Base-by-base conservation (phyloP, 2,113 vertebrate genomes). In the Jaculus jaculus region DNA sequence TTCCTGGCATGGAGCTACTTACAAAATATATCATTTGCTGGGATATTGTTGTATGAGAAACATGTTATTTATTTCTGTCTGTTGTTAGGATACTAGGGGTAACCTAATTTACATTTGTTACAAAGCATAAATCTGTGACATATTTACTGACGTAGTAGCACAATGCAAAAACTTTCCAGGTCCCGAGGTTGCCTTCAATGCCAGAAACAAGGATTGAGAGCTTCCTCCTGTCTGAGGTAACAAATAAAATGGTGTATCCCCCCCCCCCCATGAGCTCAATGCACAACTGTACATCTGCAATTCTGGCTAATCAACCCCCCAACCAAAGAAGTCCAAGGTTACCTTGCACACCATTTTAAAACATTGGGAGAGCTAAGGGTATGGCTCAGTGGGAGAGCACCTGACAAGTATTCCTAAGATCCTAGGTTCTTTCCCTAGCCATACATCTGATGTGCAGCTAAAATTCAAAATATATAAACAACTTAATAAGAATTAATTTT, bases 1-100 rank as follows among this genome's bases (percentile, higher is more conserved):
- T 95, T 83, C n/a, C 91, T 92, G 54, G 63, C 75, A 89, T 30
- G 28, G 28, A 77, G 73, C 66, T 93, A 75, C 58, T 82, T 86
- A 82, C 42, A 60, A 61, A 86, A n/a, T 32, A 61, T 17, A 71
- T 71, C 21, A 75, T 63, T 81, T 91, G 72, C 90, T 66, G 91
- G 54, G 85, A 85, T 85, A 94, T 42, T 80, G 21, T 90, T 95
- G 91, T 83, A 65, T 28, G 47, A 81, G 30, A 94, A 24, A 12
- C 54, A 54, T 51, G 68, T 42, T 37, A 77, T 63, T 42, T 37
- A 77, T 63, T 74, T 42, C 47, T 90, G 17, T 39, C 66, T 60
- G 61, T 16, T 78, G 58, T 15, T 93, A 24, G 30, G 54, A 88
- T 2, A 71, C 17, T 26, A 24, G 65, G 69, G 7, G 17, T 37